phyloP scores from a whole-genome alignment of 2,113 vertebrate species.

The Aegotheles bennettii region DNA sequence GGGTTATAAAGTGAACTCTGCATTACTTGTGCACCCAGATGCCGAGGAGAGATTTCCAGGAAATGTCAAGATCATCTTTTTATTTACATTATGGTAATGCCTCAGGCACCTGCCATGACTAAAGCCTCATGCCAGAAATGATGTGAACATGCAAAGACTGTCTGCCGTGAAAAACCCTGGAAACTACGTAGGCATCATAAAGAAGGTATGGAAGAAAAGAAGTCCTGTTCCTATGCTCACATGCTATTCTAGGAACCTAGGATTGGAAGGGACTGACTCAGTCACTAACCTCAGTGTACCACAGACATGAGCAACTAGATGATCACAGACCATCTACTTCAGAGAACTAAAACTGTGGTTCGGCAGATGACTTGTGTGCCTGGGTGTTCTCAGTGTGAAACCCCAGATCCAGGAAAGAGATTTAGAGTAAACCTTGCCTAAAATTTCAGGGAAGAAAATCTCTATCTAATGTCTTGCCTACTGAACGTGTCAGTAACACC shows the following conservation, averaged over 20 bases:
- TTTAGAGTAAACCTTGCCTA: neutral
- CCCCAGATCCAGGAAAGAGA: neutral
- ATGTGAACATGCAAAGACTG: neutral
- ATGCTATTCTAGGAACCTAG: neutral
- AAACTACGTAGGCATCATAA: neutral
- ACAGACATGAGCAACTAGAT: neutral
- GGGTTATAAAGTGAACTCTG: neutral
- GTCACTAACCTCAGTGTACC: neutral
- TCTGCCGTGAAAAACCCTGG: neutral
- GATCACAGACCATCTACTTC: neutral
- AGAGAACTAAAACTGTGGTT: neutral
- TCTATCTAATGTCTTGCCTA: neutral
- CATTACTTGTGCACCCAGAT: neutral
- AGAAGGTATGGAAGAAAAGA: neutral
- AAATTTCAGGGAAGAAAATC: neutral
- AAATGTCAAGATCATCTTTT: neutral
- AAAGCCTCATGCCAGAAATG: neutral
- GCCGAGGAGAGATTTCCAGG: neutral
- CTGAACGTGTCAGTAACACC: neutral
- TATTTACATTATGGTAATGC: neutral
- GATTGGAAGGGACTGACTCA: neutral
- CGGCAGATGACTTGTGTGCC: neutral
- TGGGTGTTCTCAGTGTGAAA: neutral
- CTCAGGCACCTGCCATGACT: neutral
- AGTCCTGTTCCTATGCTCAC: neutral